These are phyloP conservation scores for Solenopsis fugax DNA, from an alignment of 1,140 invertebrate species.

Conservation along the genomic window DNA sequence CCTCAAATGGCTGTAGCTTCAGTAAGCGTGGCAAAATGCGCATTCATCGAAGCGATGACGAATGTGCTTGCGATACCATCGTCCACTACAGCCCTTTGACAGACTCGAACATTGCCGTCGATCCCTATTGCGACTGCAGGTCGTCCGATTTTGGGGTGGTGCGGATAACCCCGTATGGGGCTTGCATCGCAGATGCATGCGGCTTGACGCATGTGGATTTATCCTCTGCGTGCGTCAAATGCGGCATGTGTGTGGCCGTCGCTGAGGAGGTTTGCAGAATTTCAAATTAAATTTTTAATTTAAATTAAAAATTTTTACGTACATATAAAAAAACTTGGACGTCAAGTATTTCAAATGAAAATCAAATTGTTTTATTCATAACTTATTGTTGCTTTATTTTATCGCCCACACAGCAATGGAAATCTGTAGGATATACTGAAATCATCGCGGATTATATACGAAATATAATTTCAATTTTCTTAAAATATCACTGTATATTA, in stretches of 20 bases:
- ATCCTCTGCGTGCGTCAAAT: conserved; percentile 81
- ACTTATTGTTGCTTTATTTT: too few relatives aligned
- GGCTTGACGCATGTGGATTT: conserved; percentile 68
- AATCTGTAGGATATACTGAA: too few relatives aligned
- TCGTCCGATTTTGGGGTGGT: conserved; percentile 68
- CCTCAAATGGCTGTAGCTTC: neutral
- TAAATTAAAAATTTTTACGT: too few relatives aligned
- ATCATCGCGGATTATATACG: too few relatives aligned
- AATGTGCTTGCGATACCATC: neutral
- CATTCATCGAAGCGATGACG: neutral
- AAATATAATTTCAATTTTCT: too few relatives aligned
- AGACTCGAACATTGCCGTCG: conserved; percentile 45
- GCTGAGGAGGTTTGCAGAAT: conserved; percentile 77
- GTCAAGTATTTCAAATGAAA: too few relatives aligned
- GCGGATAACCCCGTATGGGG: conserved; percentile 76
- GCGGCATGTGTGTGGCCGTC: conserved; percentile 79
- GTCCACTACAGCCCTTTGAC: neutral
- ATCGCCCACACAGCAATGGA: too few relatives aligned
- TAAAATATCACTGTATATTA: too few relatives aligned
- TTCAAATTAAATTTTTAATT: neutral
- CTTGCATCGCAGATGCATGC: neutral
- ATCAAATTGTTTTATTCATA: too few relatives aligned
- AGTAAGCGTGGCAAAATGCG: neutral
- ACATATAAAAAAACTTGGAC: too few relatives aligned
- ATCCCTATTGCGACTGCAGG: conserved; percentile 74